Evolutionary conservation across 2,797 vertebrate genomes (phyloP).

Genomic region (Craterocephalus amniculus): DNA sequence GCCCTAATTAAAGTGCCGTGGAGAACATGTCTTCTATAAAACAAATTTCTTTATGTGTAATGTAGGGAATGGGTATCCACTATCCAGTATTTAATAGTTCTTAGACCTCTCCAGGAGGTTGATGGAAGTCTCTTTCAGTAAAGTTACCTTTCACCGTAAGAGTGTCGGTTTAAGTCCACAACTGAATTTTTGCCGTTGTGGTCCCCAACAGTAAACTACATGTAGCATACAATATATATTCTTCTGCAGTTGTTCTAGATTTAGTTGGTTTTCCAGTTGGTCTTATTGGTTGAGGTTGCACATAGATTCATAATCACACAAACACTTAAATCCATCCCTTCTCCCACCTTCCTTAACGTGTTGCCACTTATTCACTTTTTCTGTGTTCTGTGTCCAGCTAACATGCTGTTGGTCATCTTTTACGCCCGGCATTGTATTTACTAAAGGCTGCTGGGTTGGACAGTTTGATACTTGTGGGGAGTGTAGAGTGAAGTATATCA

Average conservation of each 20-base stretch:
- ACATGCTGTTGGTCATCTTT: conserved; percentile 57
- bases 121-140: too few species aligned
- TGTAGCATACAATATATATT: conserved; percentile 18
- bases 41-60: conserved; percentile 34
- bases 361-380: conserved; percentile 57
- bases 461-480: conserved; percentile 57
- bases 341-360: conserved; percentile 22
- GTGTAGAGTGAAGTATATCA: conserved; percentile 38
- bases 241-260: conserved; percentile 16
- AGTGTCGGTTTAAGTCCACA: too few species aligned
- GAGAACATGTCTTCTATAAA: conserved; percentile 61
- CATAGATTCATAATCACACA: conserved; percentile 14
- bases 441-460: conserved; percentile 57
- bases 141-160: too few species aligned
- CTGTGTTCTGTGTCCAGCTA: conserved; percentile 62
- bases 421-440: conserved; percentile 60
- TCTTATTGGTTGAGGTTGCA: conserved; percentile 42
- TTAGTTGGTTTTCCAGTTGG: conserved; percentile 12
- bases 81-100: too few species aligned
- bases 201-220: too few species aligned
- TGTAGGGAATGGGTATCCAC: too few species aligned
- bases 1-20: conserved; percentile 69
- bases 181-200: too few species aligned
- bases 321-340: conserved; percentile 31
- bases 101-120: too few species aligned